Evolutionary conservation across 1,140 invertebrate genomes (phyloP).

Genomic region (Macrosteles quadrilineatus): DNA sequence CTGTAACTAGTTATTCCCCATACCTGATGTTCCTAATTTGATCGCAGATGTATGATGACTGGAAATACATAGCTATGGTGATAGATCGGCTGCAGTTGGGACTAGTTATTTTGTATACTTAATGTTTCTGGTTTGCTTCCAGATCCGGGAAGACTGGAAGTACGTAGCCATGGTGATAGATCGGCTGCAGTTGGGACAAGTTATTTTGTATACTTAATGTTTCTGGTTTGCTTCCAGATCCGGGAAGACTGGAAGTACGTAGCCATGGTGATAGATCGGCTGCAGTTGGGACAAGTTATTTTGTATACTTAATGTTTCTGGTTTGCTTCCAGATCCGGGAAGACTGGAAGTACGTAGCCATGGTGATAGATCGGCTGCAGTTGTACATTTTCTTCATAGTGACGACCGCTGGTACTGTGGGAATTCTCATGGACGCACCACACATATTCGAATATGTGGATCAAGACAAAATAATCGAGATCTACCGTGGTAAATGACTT

Average conservation of each 20-base stretch:
- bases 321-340: constrained; percentile 80
- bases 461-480: constrained; percentile 94
- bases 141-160: too few species aligned
- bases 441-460: constrained; percentile 99
- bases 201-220: constrained; percentile 11
- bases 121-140: too few species aligned
- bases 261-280: constrained; percentile 97
- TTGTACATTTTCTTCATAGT: constrained; percentile 97
- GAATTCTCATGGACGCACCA: constrained; percentile 98
- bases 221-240: too few species aligned
- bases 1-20: too few species aligned
- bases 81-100: constrained; percentile 94
- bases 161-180: too few species aligned
- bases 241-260: too few species aligned
- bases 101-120: constrained; percentile 96
- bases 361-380: constrained; percentile 97
- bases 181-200: constrained; percentile 70
- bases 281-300: constrained; percentile 65
- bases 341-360: constrained; percentile 99
- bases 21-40: too few species aligned
- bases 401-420: constrained; percentile 92
- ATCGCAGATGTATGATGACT: constrained; percentile 93
- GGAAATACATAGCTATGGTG: too few species aligned
- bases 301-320: background rate
- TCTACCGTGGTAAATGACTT: constrained; percentile 85